Percentiles rank a stretch among this genome's conserved stretches.
phyloP scores from a whole-genome alignment of 2,888 invertebrate genomes.

The Thecophora atra region DNA sequence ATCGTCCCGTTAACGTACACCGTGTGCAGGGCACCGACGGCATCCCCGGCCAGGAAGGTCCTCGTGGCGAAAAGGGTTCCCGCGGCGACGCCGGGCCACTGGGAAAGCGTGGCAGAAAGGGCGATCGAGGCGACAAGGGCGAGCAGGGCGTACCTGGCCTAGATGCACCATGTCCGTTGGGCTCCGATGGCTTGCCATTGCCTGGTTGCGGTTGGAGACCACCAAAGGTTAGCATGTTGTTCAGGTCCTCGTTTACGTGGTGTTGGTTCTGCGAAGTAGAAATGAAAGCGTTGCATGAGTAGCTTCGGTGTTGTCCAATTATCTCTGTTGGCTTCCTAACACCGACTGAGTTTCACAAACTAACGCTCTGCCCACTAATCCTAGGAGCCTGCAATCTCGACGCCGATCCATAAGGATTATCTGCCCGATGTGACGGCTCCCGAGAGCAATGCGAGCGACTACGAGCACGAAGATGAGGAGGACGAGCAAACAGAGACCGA shows the following conservation, averaged over 20 bases:
- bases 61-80: constrained; percentile 88
- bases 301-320: constrained; percentile 1
- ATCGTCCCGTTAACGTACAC: not conserved
- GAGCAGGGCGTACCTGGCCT: constrained; percentile 97
- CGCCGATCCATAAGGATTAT: constrained; percentile 69
- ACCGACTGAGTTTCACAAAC: constrained; percentile 41
- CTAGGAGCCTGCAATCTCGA: constrained; percentile 67
- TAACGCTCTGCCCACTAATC: constrained; percentile 54
- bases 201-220: constrained; percentile 96
- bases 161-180: constrained; percentile 98
- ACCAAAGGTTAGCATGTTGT: constrained; percentile 74
- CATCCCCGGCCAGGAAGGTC: constrained; percentile 92
- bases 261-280: constrained; percentile 17
- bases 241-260: not conserved
- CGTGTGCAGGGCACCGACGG: constrained; percentile 84
- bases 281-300: constrained; percentile 30
- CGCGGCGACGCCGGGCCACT: constrained; percentile 80
- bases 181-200: constrained; percentile 93
- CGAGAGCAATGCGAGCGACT: constrained; percentile 70
- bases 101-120: constrained; percentile 91
- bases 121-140: constrained; percentile 92
- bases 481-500: constrained; percentile 71
- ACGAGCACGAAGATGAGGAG: constrained; percentile 68
- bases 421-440: constrained; percentile 71
- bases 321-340: constrained; percentile 2